Evolutionary conservation across 2,113 vertebrate genomes (phyloP), one percentile per base, ranked within the genome.

Genomic region (Pedionomus torquatus): DNA sequence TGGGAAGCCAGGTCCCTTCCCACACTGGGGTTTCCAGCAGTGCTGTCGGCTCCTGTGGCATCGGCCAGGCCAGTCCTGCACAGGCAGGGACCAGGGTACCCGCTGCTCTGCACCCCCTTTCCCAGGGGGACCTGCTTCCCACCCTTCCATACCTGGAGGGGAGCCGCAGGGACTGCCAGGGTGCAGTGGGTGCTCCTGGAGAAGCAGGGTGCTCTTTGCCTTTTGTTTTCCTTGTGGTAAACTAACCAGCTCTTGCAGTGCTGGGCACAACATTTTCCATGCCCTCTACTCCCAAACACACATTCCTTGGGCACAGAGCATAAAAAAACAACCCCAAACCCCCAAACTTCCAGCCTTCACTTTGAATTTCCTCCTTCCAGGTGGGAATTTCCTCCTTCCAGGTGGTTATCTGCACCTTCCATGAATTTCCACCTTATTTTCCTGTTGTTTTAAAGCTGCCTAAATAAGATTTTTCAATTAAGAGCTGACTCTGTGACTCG

Each of bases 11-110:
- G 48, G 37, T n/a, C 33, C 54, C 25, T 5, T 43, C 58, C n/a
- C 3, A 4, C 6, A 6, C 8, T 2, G 1, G 33, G 44, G 11
- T 43, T 20, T 52, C 31, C 1, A 9, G 44, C 43, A 7, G 71
- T 2, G 1, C 33, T 33, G 17, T 39, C 2, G 1, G 70, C 60
- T 75, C 39, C 41, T 18, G n/a, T 13, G 39, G 4, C 2, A 14
- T 63, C 65, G 30, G 10, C 52, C 10, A 1, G 46, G n/a, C 46
- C 20, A 24, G 17, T 51, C 14, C 49, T 51, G 49, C 4, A 0
- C 1, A 8, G 52, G 6, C 17, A 11, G 43, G 63, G 20, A n/a
- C 19, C 0, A 11, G 49, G 31, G 9, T 31, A 11, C 58, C 57
- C 2, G 1, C 28, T 26, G 44, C 54, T 14, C 30, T 57, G 20